A percentile compares a stretch with the other conserved stretches of the same genome.
phyloP scores from a whole-genome alignment of 2,113 vertebrate species.

The Austrofundulus limnaeus region DNA sequence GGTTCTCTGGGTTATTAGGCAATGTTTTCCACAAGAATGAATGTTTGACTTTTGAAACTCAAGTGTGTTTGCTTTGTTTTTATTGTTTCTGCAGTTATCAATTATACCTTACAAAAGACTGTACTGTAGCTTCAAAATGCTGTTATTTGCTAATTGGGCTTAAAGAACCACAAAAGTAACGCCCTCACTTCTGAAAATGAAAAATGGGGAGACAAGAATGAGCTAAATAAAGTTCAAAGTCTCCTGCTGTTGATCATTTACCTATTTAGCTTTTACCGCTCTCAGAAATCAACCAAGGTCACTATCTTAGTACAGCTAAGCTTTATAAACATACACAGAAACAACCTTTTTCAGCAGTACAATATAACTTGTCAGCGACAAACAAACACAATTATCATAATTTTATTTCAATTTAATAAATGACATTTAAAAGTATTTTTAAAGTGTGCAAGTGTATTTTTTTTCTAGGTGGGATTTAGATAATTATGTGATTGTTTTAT shows the following conservation, averaged over 20 bases:
- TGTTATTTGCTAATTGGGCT: constrained; percentile 2
- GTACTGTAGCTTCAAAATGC: background rate
- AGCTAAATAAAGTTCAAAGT: constrained; percentile 46
- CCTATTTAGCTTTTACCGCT: constrained; percentile 24
- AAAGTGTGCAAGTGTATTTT: no score
- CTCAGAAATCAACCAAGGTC: constrained; percentile 21
- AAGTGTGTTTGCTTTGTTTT: background rate
- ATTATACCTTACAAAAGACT: background rate
- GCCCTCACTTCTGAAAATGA: background rate
- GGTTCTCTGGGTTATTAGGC: constrained; percentile 5
- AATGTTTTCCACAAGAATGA: background rate
- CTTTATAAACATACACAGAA: background rate
- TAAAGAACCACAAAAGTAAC: background rate
- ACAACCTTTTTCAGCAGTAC: no score
- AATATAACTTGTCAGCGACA: no score
- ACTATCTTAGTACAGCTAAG: background rate
- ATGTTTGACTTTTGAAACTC: background rate
- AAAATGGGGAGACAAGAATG: background rate
- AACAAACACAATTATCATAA: no score
- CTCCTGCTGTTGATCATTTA: constrained; percentile 54
- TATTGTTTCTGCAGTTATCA: background rate
- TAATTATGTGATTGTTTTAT: no score
- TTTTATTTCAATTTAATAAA: no score
- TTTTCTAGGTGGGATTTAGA: no score
- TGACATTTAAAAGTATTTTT: no score